Conservation (phyloP, 2,113 vertebrate species). For the Oxygymnocypris stewartii region DNA sequence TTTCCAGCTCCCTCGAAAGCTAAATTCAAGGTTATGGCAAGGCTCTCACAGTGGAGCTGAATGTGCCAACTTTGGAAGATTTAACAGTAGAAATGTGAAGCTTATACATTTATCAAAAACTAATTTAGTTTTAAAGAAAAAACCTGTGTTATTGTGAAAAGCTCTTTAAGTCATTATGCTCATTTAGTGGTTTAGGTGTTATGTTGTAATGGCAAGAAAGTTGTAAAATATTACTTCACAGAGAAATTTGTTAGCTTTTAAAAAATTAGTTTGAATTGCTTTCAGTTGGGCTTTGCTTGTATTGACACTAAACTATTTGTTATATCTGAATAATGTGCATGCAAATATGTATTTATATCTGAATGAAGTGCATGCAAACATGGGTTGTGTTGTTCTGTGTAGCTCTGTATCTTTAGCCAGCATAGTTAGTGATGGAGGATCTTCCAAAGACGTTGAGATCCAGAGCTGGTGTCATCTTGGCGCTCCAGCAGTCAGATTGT, state of each 20-base stretch:
- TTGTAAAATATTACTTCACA: background rate
- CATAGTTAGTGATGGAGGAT: background rate
- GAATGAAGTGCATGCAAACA: background rate
- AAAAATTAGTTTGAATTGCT: background rate
- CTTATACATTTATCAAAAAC: background rate
- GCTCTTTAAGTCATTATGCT: background rate
- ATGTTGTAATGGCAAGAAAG: background rate
- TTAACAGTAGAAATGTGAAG: background rate
- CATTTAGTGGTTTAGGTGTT: background rate
- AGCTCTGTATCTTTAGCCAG: background rate
- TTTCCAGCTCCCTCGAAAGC: background rate
- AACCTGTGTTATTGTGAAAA: background rate
- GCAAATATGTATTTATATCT: background rate
- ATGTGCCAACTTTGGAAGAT: background rate
- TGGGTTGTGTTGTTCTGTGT: background rate
- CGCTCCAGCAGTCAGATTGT: constrained; percentile 31
- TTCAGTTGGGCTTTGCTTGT: background rate
- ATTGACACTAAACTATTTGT: background rate
- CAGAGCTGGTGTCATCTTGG: constrained; percentile 43
- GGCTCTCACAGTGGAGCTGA: background rate
- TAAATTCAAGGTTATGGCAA: background rate
- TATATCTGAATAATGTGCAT: too few relatives aligned
- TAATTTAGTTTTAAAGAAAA: background rate
- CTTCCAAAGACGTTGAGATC: background rate
- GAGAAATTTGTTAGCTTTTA: too few relatives aligned